These are phyloP conservation scores for Leucania comma DNA, from an alignment of 2,888 invertebrate species.

Conservation along the genomic window DNA sequence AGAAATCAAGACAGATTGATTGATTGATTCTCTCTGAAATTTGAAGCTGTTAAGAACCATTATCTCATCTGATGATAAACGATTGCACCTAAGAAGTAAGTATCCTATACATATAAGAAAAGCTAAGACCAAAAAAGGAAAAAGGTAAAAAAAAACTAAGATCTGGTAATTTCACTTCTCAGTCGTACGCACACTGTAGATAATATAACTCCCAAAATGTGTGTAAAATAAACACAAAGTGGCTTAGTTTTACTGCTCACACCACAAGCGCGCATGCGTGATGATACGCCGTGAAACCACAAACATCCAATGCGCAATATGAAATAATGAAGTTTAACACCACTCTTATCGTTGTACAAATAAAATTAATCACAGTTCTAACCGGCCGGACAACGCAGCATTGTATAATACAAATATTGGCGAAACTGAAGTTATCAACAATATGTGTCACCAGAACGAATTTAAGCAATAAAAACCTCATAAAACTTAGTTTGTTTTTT, in stretches of 20 bases:
- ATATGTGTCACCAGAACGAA: constrained; percentile 78
- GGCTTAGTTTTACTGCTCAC: constrained; percentile 15
- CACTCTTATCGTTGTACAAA: constrained; percentile 54
- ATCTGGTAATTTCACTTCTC: background rate
- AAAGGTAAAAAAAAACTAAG: too few relatives aligned
- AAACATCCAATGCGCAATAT: constrained; percentile 43
- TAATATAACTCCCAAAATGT: background rate
- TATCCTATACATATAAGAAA: too few relatives aligned
- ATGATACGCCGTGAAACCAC: constrained; percentile 20
- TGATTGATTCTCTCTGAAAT: too few relatives aligned
- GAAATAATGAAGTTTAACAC: constrained; percentile 42
- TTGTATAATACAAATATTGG: constrained; percentile 23
- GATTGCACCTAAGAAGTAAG: background rate
- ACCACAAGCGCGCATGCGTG: constrained; percentile 39
- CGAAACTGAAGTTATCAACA: constrained; percentile 39
- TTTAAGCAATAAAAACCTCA: constrained; percentile 64
- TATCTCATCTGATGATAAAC: background rate
- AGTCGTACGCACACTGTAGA: background rate
- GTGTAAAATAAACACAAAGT: background rate
- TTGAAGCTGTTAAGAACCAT: background rate
- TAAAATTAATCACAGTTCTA: constrained; percentile 38
- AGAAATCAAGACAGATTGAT: background rate
- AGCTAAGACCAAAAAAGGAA: too few relatives aligned
- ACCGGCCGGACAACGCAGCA: constrained; percentile 8
- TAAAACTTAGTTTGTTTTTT: constrained; percentile 10